Conservation (phyloP, 2,888 invertebrate species). For the Calameuta pallipes region DNA sequence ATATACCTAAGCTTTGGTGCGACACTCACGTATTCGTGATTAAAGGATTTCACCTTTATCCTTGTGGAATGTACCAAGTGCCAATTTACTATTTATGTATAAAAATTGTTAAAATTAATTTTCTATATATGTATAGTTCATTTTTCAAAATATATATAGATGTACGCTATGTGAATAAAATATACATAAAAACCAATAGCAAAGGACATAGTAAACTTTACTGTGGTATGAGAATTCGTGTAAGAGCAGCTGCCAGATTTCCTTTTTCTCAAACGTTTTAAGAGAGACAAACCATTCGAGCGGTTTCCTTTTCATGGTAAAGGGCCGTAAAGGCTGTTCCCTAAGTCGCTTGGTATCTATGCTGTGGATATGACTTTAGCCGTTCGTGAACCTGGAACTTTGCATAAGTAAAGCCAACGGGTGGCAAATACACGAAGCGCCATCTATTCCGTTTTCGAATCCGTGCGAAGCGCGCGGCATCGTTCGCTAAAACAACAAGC, state of each 20-base stretch:
- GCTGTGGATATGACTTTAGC: neutral
- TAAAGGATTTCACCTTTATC: neutral
- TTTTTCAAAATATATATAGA: no score
- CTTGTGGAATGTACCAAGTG: neutral
- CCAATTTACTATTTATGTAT: neutral
- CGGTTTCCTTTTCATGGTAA: neutral
- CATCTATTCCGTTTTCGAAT: neutral
- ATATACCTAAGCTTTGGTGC: slow-evolving; percentile 21
- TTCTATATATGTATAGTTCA: no score
- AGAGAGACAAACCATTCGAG: neutral
- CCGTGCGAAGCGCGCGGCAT: slow-evolving; percentile 11
- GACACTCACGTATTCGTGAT: neutral
- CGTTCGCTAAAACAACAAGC: slow-evolving; percentile 46
- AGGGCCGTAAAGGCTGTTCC: neutral
- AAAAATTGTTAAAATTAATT: neutral
- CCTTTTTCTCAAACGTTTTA: neutral
- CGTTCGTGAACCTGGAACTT: neutral
- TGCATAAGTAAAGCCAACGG: neutral
- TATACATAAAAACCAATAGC: neutral
- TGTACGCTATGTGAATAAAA: no score
- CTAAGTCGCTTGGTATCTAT: neutral
- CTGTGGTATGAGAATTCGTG: neutral
- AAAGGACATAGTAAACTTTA: neutral
- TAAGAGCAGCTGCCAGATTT: neutral
- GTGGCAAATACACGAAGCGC: slow-evolving; percentile 25